Percentiles rank a stretch among this genome's conserved stretches.
Evolutionary conservation across 1,140 invertebrate genomes (phyloP).

Genomic region (Zaprionus vittiger): DNA sequence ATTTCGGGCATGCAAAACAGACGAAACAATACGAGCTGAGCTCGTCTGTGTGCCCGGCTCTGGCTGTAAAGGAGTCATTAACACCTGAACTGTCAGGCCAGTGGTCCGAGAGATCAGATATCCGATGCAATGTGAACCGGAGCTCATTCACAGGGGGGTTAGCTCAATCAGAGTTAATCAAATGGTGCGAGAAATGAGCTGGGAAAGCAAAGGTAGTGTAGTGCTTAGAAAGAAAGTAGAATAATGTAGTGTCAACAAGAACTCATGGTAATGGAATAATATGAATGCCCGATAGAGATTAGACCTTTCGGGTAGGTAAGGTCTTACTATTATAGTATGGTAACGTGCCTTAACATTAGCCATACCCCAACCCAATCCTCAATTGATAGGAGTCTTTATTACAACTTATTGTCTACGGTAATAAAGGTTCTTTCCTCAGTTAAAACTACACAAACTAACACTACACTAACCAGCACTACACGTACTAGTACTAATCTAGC

Average conservation of each 20-base stretch:
- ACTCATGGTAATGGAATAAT: background rate
- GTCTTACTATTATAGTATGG: background rate
- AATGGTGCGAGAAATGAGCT: conserved; percentile 6
- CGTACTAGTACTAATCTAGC: no score
- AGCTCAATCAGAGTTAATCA: conserved; percentile 1
- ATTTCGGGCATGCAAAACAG: conserved; percentile 69
- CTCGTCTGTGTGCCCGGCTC: background rate
- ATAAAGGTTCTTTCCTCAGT: no score
- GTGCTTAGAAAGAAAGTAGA: background rate
- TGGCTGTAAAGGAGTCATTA: conserved; percentile 69
- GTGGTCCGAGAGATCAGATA: conserved; percentile 72
- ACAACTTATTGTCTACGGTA: no score
- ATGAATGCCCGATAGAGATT: background rate
- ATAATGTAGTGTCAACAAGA: background rate
- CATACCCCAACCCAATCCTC: no score
- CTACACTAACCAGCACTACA: no score
- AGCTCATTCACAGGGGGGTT: background rate
- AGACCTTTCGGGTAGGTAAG: background rate
- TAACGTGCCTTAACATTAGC: no score
- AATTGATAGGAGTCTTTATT: no score
- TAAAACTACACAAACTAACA: no score
- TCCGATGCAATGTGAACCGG: conserved; percentile 15
- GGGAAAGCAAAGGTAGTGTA: background rate
- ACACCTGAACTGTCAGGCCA: conserved; percentile 72
- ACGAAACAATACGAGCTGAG: background rate